These are phyloP conservation scores for Pogonocichla stellata DNA, from an alignment of 2,113 vertebrate species.

Conservation along the genomic window DNA sequence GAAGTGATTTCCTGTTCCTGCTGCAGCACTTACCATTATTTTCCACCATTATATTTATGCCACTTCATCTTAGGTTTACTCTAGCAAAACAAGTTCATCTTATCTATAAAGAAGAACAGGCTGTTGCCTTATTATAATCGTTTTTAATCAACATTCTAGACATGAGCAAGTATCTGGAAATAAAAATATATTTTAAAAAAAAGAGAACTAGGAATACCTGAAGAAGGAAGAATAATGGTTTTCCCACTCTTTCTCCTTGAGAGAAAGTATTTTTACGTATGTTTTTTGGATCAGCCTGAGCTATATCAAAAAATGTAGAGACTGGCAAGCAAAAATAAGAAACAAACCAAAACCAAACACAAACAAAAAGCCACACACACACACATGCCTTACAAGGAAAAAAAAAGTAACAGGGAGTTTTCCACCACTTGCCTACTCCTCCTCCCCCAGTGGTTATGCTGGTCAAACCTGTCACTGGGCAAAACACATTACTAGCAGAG, in stretches of 20 bases:
- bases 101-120: background rate
- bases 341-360: background rate
- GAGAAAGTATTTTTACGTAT: background rate
- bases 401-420: background rate
- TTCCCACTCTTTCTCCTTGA: background rate
- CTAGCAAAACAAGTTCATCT: background rate
- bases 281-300: background rate
- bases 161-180: background rate
- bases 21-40: background rate
- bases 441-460: background rate
- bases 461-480: background rate
- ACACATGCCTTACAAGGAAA: background rate
- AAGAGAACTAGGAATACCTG: background rate
- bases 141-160: background rate
- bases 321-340: background rate
- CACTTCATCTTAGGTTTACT: background rate
- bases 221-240: background rate
- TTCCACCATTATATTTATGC: background rate
- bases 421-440: background rate
- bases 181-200: background rate
- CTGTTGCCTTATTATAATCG: background rate
- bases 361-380: background rate
- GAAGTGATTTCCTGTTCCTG: background rate
- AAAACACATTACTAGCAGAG: background rate
- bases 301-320: background rate